Evolutionary conservation across 1,140 invertebrate species (phyloP).

Genomic region (Drosophila grimshawi): DNA sequence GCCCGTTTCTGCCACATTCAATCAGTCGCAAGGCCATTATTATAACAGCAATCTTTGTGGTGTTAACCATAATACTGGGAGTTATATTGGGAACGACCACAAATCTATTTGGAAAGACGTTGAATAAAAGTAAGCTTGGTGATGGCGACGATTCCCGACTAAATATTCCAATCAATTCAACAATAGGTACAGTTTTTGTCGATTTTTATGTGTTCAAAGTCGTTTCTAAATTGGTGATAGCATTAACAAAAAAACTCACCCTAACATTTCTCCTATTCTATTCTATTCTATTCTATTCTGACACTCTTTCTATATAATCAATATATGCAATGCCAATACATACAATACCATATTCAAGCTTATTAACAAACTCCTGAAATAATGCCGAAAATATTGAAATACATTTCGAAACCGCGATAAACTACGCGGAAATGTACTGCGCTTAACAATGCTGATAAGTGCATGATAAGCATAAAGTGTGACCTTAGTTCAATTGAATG

Average conservation of each 20-base stretch:
- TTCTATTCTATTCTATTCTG: conserved; percentile 1
- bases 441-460: conserved; percentile 62
- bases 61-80: conserved; percentile 55
- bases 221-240: conserved; percentile 26
- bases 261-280: conserved; percentile 10
- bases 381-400: neutral
- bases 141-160: conserved; percentile 82
- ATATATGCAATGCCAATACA: conserved; percentile 1
- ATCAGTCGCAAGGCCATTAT: conserved; percentile 64
- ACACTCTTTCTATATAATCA: conserved; percentile 2
- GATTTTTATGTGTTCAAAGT: conserved; percentile 44
- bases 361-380: conserved; percentile 5
- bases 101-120: conserved; percentile 63
- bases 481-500: conserved; percentile 81
- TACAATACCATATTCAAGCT: conserved; percentile 8
- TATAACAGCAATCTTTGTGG: conserved; percentile 59
- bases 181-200: conserved; percentile 83
- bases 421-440: conserved; percentile 26
- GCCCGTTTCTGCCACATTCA: conserved; percentile 60
- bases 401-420: neutral
- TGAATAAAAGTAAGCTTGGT: conserved; percentile 80
- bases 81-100: conserved; percentile 59
- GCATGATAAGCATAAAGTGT: conserved; percentile 48
- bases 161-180: conserved; percentile 85
- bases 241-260: conserved; percentile 18